Evolutionary conservation across 2,888 invertebrate genomes (phyloP).

Genomic region (Ligdia adustata): DNA sequence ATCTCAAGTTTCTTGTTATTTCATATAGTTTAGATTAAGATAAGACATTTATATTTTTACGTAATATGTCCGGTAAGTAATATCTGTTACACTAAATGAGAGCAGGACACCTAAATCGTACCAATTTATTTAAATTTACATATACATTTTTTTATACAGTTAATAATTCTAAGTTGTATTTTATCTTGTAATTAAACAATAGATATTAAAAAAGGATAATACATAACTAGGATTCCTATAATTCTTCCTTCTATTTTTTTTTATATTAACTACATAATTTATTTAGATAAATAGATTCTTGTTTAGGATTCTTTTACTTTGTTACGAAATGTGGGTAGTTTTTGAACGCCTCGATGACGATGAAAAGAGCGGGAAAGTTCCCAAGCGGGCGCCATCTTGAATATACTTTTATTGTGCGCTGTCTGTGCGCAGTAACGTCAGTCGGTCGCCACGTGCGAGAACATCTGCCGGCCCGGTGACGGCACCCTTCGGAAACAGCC

Average conservation of each 20-base stretch:
- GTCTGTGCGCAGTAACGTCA: slow-evolving; percentile 61
- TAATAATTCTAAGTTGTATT: too few species aligned
- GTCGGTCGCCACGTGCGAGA: slow-evolving; percentile 61
- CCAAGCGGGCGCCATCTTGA: slow-evolving; percentile 67
- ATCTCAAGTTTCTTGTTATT: slow-evolving; percentile 5
- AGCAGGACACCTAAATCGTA: neutral
- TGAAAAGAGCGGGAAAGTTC: slow-evolving; percentile 76
- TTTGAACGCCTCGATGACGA: slow-evolving; percentile 41
- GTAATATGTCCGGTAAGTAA: neutral
- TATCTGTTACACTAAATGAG: neutral
- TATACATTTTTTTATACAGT: too few species aligned
- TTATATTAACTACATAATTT: too few species aligned
- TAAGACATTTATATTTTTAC: neutral
- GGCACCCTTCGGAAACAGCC: slow-evolving; percentile 51
- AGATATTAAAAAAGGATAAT: too few species aligned
- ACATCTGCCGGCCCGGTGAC: slow-evolving; percentile 63
- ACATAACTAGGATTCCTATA: too few species aligned
- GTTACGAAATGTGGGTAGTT: slow-evolving; percentile 38
- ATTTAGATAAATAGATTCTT: too few species aligned
- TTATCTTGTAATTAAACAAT: too few species aligned
- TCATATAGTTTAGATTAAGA: slow-evolving; percentile 1
- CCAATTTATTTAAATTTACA: neutral
- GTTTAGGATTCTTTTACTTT: too few species aligned
- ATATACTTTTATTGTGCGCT: slow-evolving; percentile 75
- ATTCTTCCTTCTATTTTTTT: too few species aligned